Conservation (phyloP, 2,888 invertebrate genomes). For the Polydesmus complanatus region DNA sequence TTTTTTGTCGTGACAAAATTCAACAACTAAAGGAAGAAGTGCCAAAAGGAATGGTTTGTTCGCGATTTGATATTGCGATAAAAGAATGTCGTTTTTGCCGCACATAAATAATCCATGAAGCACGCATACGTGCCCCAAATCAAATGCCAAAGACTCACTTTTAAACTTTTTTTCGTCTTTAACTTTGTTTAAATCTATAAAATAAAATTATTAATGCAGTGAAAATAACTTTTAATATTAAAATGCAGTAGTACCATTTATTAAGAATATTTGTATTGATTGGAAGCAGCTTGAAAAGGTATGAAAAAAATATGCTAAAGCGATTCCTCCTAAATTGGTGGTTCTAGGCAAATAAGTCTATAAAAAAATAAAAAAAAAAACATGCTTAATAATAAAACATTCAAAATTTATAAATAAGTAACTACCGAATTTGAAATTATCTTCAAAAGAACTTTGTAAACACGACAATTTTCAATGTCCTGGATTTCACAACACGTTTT, state of each 20-base stretch:
- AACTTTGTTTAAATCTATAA: no score
- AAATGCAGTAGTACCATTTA: no score
- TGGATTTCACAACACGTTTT: neutral
- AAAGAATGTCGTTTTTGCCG: conserved; percentile 5
- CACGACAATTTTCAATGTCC: neutral
- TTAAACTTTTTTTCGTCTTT: neutral
- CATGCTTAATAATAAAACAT: neutral
- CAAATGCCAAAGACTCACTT: no score
- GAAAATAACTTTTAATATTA: no score
- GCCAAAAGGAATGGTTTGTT: neutral
- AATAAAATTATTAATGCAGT: no score
- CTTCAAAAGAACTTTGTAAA: neutral
- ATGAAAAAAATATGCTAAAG: conserved; percentile 11
- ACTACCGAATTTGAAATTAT: neutral
- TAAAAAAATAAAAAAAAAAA: neutral
- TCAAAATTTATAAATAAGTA: no score
- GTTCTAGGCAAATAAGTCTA: neutral
- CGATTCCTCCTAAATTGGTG: neutral
- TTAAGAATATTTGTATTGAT: neutral
- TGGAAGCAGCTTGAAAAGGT: neutral
- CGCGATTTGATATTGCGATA: neutral
- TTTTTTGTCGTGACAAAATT: neutral
- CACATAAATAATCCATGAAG: conserved; percentile 16
- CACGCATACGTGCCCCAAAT: neutral
- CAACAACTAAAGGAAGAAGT: neutral